Conservation (phyloP, 35 echinoderm and acorn worm genomes). For the Apostichopus californicus region DNA sequence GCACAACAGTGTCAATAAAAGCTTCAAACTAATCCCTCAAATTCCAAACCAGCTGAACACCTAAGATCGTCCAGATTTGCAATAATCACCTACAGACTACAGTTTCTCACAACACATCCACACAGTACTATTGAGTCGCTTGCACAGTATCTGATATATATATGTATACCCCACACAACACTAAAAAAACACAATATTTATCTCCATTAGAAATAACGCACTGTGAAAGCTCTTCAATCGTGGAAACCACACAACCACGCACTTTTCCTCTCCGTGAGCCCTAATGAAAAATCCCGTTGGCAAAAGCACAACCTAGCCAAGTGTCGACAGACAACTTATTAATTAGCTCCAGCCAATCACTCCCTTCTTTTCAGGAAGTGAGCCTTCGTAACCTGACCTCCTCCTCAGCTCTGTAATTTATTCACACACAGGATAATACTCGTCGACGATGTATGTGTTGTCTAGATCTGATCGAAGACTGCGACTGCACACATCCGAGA, state of each 20-base stretch:
- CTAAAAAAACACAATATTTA: too few species aligned
- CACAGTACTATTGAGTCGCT: too few species aligned
- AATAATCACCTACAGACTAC: too few species aligned
- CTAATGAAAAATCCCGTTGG: neutral
- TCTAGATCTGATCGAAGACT: neutral
- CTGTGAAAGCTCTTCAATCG: neutral
- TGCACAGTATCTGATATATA: too few species aligned
- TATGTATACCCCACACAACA: too few species aligned
- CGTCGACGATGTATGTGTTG: neutral
- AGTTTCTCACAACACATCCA: too few species aligned
- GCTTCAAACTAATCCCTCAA: too few species aligned
- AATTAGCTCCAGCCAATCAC: slow-evolving; percentile 47
- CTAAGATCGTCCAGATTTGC: too few species aligned
- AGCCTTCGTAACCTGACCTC: slow-evolving; percentile 22
- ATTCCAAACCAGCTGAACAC: too few species aligned
- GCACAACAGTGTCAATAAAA: too few species aligned
- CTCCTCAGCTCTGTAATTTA: slow-evolving; percentile 8
- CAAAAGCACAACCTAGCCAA: neutral
- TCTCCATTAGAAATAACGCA: neutral
- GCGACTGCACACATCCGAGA: too few species aligned
- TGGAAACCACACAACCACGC: neutral
- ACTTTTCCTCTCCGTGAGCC: slow-evolving; percentile 6
- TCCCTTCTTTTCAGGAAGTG: slow-evolving; percentile 26
- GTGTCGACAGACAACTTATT: slow-evolving; percentile 15
- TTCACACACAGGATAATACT: neutral